Conservation (phyloP, 2,797 vertebrate species). For the Staurois parvus region DNA sequence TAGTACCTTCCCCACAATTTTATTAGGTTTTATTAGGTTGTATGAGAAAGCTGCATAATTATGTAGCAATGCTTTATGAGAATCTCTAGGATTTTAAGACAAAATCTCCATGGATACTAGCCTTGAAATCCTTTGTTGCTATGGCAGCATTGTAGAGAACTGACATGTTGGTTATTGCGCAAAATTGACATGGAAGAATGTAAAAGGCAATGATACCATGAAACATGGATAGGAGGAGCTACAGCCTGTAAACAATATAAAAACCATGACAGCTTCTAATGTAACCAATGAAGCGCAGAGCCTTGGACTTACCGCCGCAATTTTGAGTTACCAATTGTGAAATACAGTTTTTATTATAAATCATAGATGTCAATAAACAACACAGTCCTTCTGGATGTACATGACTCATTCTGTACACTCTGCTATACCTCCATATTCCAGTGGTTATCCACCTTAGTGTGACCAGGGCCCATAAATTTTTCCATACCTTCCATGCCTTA, state of each 20-base stretch:
- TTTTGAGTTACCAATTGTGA: not conserved
- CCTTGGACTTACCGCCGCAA: not conserved
- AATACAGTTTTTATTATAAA: too few species aligned
- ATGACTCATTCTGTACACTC: too few species aligned
- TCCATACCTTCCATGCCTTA: too few species aligned
- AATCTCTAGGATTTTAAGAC: slow-evolving; percentile 69
- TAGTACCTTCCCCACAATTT: slow-evolving; percentile 26
- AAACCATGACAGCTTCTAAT: not conserved
- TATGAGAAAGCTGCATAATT: slow-evolving; percentile 57
- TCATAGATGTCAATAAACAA: too few species aligned
- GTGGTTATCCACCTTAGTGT: too few species aligned
- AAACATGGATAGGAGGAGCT: slow-evolving; percentile 42
- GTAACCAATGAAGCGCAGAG: not conserved
- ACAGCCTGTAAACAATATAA: not conserved
- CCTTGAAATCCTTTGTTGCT: slow-evolving; percentile 71
- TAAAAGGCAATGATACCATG: slow-evolving; percentile 62
- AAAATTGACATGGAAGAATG: slow-evolving; percentile 63
- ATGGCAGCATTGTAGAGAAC: slow-evolving; percentile 67
- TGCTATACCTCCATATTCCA: too few species aligned
- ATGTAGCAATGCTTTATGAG: slow-evolving; percentile 66
- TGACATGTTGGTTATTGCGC: slow-evolving; percentile 65
- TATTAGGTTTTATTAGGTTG: slow-evolving; percentile 43
- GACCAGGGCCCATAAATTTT: too few species aligned
- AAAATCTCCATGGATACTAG: slow-evolving; percentile 74
- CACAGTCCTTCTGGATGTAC: too few species aligned